These are phyloP conservation scores for Lepidothrix coronata DNA, from an alignment of 2,113 vertebrate genomes.

Conservation along the genomic window DNA sequence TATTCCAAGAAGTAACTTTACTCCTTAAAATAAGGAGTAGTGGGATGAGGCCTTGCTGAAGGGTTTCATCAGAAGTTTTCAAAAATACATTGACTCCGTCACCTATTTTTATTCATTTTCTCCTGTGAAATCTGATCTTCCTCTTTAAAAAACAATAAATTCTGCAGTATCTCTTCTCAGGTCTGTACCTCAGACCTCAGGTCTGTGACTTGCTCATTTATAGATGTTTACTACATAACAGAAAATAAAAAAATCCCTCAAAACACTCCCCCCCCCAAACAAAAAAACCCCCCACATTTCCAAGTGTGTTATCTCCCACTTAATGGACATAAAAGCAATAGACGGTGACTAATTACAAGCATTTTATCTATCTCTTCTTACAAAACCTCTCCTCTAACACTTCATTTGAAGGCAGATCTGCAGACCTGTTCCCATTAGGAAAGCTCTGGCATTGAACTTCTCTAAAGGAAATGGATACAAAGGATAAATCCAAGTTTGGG, in stretches of 20 bases:
- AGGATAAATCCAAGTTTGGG: not conserved
- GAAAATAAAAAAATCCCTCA: not conserved
- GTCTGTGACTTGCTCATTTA: not conserved
- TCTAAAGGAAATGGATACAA: not conserved
- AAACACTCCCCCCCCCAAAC: not conserved
- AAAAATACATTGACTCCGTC: not conserved
- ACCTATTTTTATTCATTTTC: not conserved
- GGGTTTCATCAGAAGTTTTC: not conserved
- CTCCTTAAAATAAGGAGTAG: not conserved
- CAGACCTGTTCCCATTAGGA: not conserved
- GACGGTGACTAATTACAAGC: fast-evolving
- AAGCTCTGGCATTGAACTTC: not conserved
- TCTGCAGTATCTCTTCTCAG: not conserved
- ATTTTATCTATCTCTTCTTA: not conserved
- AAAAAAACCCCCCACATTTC: not conserved
- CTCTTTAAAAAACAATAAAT: not conserved
- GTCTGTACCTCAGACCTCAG: not conserved
- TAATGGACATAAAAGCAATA: not conserved
- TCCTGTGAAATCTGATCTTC: not conserved
- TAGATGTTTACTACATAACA: not conserved
- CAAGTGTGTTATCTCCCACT: not conserved
- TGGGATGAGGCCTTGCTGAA: not conserved
- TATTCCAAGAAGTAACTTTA: not conserved
- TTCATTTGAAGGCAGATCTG: not conserved
- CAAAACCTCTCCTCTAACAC: not conserved